phyloP scores from a whole-genome alignment of 2,888 invertebrate species.

The Camponotus fellah region DNA sequence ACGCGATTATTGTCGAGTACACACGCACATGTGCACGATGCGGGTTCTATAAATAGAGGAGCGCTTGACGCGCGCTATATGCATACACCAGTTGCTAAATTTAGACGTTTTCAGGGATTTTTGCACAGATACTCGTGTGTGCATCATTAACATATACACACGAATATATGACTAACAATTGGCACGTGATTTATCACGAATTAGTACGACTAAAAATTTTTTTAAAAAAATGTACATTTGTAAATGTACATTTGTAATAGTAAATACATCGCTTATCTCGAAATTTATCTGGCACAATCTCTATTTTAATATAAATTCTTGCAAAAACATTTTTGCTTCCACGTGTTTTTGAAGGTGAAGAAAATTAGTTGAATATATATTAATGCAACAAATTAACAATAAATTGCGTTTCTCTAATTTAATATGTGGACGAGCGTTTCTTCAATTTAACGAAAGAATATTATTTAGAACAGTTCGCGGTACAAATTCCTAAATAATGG shows the following conservation, averaged over 20 bases:
- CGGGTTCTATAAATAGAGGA: slow-evolving; percentile 51
- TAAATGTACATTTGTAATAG: neutral
- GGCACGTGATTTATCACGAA: neutral
- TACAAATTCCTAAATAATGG: slow-evolving; percentile 9
- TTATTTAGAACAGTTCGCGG: neutral
- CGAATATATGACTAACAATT: slow-evolving; percentile 19
- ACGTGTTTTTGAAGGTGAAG: neutral
- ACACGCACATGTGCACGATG: slow-evolving; percentile 15
- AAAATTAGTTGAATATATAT: neutral
- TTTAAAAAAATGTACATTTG: neutral
- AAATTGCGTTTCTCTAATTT: neutral
- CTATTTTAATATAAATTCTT: neutral
- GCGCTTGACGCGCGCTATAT: slow-evolving; percentile 13
- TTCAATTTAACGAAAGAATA: neutral
- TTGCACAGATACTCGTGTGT: slow-evolving; percentile 10
- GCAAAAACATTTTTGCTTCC: neutral
- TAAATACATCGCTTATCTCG: neutral
- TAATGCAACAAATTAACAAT: neutral
- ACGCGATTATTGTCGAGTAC: slow-evolving; percentile 41
- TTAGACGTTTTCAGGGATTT: slow-evolving; percentile 50
- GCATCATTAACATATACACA: neutral
- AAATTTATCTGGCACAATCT: neutral
- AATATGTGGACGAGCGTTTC: neutral
- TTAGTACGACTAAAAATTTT: neutral
- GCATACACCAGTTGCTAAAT: slow-evolving; percentile 44